Evolutionary conservation across 1,140 invertebrate genomes (phyloP).

Genomic region (Drosophila suzukii): DNA sequence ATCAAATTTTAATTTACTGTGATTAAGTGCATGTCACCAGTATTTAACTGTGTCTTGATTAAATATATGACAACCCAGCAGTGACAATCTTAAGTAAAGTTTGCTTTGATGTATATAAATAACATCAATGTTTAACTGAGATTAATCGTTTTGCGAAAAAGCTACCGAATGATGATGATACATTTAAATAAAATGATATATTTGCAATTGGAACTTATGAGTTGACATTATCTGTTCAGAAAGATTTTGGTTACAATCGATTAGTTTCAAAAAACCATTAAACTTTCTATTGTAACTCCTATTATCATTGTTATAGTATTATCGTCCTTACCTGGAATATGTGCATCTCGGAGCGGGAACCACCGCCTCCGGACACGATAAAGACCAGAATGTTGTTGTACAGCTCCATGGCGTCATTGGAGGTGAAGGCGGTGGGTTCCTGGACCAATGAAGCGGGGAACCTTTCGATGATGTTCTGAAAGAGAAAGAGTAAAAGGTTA

Average conservation of each 20-base stretch:
- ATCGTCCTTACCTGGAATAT: conserved; percentile 92
- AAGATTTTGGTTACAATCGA: too few relatives aligned
- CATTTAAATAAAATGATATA: background rate
- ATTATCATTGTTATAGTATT: background rate
- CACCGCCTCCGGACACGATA: conserved; percentile 90
- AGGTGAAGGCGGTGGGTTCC: conserved; percentile 98
- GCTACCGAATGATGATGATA: background rate
- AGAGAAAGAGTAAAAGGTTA: conserved; percentile 27
- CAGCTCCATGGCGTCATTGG: conserved; percentile 97
- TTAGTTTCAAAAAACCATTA: too few relatives aligned
- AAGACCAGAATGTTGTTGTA: conserved; percentile 99
- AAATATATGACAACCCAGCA: background rate
- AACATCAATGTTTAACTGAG: background rate
- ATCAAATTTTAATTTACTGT: background rate
- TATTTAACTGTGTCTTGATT: background rate
- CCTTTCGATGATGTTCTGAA: conserved; percentile 96
- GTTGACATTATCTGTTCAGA: too few relatives aligned
- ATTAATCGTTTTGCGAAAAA: background rate
- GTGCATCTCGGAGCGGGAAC: conserved; percentile 96
- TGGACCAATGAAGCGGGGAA: conserved; percentile 96
- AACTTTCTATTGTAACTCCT: too few relatives aligned
- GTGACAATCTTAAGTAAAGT: background rate
- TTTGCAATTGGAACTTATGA: background rate
- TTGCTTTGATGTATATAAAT: background rate
- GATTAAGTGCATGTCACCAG: background rate